These are phyloP conservation scores for Antheraea assamensis DNA, from an alignment of 2,888 invertebrate genomes.

Conservation along the genomic window DNA sequence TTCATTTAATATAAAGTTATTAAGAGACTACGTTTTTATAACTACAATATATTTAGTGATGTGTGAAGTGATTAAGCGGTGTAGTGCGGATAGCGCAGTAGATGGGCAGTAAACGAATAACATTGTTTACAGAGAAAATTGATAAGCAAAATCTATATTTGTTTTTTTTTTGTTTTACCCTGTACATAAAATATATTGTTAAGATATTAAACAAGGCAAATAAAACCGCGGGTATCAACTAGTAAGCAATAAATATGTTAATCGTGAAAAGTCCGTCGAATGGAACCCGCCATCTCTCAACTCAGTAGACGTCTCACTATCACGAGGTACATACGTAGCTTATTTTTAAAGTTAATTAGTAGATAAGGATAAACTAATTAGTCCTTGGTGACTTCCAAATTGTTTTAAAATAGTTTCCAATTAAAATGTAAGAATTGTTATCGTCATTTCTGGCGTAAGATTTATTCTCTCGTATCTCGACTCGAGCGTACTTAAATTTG, in stretches of 20 bases:
- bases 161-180: no score
- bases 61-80: no score
- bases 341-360: not conserved
- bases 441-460: not conserved
- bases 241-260: not conserved
- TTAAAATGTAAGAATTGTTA: not conserved
- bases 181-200: no score
- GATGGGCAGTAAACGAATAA: no score
- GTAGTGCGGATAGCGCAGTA: no score
- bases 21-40: no score
- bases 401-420: slow-evolving; percentile 6
- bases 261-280: not conserved
- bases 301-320: not conserved
- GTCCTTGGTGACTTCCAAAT: slow-evolving; percentile 2
- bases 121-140: no score
- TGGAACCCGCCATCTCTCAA: not conserved
- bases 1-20: no score
- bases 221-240: not conserved
- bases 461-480: not conserved
- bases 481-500: not conserved
- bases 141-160: no score
- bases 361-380: not conserved
- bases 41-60: no score
- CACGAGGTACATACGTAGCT: not conserved
- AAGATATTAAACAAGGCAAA: no score